These are phyloP conservation scores for Bombus fervidus DNA, from an alignment of 1,140 invertebrate genomes.

Conservation along the genomic window DNA sequence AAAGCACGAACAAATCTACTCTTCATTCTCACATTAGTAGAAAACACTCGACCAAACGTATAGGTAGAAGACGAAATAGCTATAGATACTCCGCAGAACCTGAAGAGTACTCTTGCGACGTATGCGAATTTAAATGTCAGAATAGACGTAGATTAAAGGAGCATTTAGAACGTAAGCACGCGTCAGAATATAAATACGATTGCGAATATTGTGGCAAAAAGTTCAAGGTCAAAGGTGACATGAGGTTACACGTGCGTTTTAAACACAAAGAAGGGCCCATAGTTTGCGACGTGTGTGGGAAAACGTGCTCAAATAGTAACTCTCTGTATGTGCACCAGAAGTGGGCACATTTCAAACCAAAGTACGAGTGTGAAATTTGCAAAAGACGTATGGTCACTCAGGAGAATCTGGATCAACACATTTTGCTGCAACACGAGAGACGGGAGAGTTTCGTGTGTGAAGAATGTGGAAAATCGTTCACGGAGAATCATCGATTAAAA, in stretches of 20 bases:
- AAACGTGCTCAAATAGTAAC: constrained; percentile 73
- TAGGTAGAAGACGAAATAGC: background rate
- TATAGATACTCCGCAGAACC: background rate
- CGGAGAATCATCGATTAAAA: constrained; percentile 75
- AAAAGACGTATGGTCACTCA: constrained; percentile 73
- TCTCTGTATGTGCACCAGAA: constrained; percentile 73
- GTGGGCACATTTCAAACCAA: constrained; percentile 75
- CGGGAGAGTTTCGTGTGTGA: constrained; percentile 84
- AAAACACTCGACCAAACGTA: constrained; percentile 51
- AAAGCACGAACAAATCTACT: constrained; percentile 69
- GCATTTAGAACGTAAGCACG: constrained; percentile 81
- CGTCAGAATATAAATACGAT: constrained; percentile 67
- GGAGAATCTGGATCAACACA: constrained; percentile 75
- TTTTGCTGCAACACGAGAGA: constrained; percentile 72
- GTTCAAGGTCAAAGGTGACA: constrained; percentile 82
- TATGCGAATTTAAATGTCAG: constrained; percentile 80
- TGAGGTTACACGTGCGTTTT: constrained; percentile 78
- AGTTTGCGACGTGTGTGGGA: constrained; percentile 82
- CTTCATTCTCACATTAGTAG: constrained; percentile 74
- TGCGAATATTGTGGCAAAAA: constrained; percentile 81
- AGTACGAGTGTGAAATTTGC: constrained; percentile 76
- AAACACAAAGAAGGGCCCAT: constrained; percentile 80
- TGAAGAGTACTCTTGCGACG: constrained; percentile 46
- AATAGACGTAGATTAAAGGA: constrained; percentile 82
- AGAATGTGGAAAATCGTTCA: constrained; percentile 88